Percentiles rank a stretch among this genome's conserved stretches.
Conservation (phyloP, 1,140 invertebrate genomes). For the Lepidurus couesii region DNA sequence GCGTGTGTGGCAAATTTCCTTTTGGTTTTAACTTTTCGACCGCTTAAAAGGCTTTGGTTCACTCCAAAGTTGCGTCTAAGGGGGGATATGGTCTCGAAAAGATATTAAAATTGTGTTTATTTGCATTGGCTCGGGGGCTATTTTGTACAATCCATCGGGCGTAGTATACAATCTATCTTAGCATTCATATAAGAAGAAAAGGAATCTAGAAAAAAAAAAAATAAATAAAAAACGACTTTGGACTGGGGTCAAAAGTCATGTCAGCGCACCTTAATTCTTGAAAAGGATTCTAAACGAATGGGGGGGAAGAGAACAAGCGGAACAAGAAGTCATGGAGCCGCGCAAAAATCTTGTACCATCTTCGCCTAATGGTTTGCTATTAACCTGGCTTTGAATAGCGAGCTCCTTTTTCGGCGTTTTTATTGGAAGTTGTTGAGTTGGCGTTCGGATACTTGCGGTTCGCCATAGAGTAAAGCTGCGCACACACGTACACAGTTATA, state of each 20-base stretch:
- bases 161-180: not conserved
- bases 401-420: not conserved
- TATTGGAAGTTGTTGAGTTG: conserved; percentile 11
- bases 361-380: conserved; percentile 14
- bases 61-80: too few species aligned
- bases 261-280: conserved; percentile 7
- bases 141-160: too few species aligned
- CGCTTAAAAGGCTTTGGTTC: too few species aligned
- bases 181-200: not conserved
- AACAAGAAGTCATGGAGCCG: not conserved
- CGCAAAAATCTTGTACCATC: not conserved
- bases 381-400: conserved; percentile 5
- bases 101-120: too few species aligned
- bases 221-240: not conserved
- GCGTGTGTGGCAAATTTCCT: too few species aligned
- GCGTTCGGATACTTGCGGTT: not conserved
- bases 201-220: not conserved
- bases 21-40: too few species aligned
- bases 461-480: not conserved
- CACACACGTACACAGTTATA: not conserved
- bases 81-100: too few species aligned
- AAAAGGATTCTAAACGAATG: too few species aligned
- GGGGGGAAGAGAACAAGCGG: too few species aligned
- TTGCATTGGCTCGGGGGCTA: too few species aligned
- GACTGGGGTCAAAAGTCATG: conserved; percentile 9